Percentiles rank a stretch among this genome's conserved stretches.
Evolutionary conservation across 2,888 invertebrate genomes (phyloP).

Genomic region (Drosophila lacicola): DNA sequence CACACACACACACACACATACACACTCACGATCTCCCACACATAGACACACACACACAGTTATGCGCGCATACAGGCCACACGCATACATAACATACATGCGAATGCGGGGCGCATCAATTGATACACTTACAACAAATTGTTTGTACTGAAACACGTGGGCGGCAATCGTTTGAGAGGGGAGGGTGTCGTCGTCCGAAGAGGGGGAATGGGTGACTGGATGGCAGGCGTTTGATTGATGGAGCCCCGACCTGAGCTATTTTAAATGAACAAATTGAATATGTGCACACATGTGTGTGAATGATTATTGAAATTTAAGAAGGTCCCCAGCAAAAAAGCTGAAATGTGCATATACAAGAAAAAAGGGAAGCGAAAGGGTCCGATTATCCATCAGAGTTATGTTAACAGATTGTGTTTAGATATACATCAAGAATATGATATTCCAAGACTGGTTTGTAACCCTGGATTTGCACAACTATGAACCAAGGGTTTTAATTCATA

Average conservation of each 20-base stretch:
- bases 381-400: not conserved
- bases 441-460: not conserved
- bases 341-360: not conserved
- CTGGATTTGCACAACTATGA: not conserved
- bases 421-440: slow-evolving; percentile 7
- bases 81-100: not conserved
- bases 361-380: not conserved
- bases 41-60: slow-evolving; percentile 9
- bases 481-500: too few relatives aligned
- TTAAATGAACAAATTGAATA: slow-evolving; percentile 79
- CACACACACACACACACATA: slow-evolving; percentile 15
- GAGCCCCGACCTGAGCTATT: slow-evolving; percentile 71
- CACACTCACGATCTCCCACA: slow-evolving; percentile 12
- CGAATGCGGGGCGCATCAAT: slow-evolving; percentile 63
- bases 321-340: slow-evolving; percentile 11
- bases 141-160: slow-evolving; percentile 71
- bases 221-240: slow-evolving; percentile 68
- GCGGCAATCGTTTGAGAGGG: slow-evolving; percentile 9
- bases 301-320: slow-evolving; percentile 61
- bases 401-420: not conserved
- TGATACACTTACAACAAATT: slow-evolving; percentile 82
- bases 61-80: not conserved
- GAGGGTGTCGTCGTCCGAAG: not conserved
- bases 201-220: not conserved
- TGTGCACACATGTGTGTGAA: slow-evolving; percentile 45